Base-by-base conservation (phyloP, 2,113 vertebrate species). In the Nannospalax galili region DNA sequence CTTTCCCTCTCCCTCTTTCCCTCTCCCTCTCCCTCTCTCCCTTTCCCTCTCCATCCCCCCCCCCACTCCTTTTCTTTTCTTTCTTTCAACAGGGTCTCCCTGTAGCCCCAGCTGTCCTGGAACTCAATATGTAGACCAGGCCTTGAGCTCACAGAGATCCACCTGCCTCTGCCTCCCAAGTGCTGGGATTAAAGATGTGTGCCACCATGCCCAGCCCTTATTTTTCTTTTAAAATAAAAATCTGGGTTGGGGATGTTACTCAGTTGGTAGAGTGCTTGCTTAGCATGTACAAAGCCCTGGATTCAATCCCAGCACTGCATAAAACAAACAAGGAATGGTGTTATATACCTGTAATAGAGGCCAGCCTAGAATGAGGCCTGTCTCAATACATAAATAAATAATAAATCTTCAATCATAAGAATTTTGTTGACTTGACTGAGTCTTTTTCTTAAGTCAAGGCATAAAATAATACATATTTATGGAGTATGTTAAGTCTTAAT, bases 191-290 rank as follows among this genome's bases (percentile, higher is more conserved):
- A n/a, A n/a, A n/a, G n/a, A n/a, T n/a, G n/a, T n/a, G n/a, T n/a
- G n/a, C n/a, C n/a, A 96, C 35, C 19, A 72, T 75, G 70, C 84
- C 75, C 17, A 35, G 0, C 81, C n/a, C n/a, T n/a, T n/a, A n/a
- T n/a, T n/a, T 90, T 78, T 72, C n/a, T 93, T 19, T 91, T 67
- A 94, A 73, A 82, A 87, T 37, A 92, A 69, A 88, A 94, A n/a
- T 37, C 80, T 42, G 58, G 37, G 17, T 37, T 64, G 37, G 26
- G 15, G 37, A 42, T n/a, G 74, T 30, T n/a, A 37, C 60, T 64
- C 37, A 17, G n/a, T 64, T 64, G 37, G 17, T 64, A n/a, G n/a
- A 82, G 60, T 42, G 60, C 37, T 82, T 82, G 58, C 64, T 37
- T 82, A 42, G 37, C 15, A 35, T 42, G 8, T 40, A 40, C 62